Evolutionary conservation across 30 jellyfish, hydroid and myxozoan species (phyloP).

Genomic region (Aurelia sp.): DNA sequence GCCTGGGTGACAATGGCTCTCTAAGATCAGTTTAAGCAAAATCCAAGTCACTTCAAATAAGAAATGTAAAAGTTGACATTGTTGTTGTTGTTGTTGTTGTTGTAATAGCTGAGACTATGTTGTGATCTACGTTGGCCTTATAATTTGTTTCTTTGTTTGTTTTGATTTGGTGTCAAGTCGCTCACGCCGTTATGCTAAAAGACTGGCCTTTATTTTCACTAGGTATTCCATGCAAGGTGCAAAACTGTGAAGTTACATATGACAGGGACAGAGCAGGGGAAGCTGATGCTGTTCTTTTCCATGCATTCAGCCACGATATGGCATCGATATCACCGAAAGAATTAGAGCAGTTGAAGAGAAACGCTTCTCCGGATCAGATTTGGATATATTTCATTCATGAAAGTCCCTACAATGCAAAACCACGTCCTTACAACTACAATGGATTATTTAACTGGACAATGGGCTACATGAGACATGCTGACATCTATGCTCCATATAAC

Average conservation of each 20-base stretch:
- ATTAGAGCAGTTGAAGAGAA: conserved; percentile 11
- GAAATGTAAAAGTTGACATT: too few species aligned
- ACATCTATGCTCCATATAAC: conserved; percentile 81
- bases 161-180: too few species aligned
- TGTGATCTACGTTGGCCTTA: too few species aligned
- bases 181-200: too few species aligned
- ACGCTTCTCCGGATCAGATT: conserved; percentile 47
- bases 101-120: too few species aligned
- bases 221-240: conserved; percentile 81
- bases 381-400: conserved; percentile 90
- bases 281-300: conserved; percentile 84
- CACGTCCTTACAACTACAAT: conserved; percentile 71
- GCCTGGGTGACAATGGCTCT: too few species aligned
- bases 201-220: background rate
- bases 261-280: conserved; percentile 44
- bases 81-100: too few species aligned
- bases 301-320: conserved; percentile 79
- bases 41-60: too few species aligned
- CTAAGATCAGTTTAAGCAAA: too few species aligned
- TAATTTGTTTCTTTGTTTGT: too few species aligned
- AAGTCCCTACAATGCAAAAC: conserved; percentile 77
- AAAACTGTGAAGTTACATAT: conserved; percentile 74
- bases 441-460: conserved; percentile 92
- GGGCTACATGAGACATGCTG: conserved; percentile 81
- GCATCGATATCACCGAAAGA: conserved; percentile 34